Base-by-base conservation (phyloP, 1,140 invertebrate species). In the Tachypleus tridentatus region DNA sequence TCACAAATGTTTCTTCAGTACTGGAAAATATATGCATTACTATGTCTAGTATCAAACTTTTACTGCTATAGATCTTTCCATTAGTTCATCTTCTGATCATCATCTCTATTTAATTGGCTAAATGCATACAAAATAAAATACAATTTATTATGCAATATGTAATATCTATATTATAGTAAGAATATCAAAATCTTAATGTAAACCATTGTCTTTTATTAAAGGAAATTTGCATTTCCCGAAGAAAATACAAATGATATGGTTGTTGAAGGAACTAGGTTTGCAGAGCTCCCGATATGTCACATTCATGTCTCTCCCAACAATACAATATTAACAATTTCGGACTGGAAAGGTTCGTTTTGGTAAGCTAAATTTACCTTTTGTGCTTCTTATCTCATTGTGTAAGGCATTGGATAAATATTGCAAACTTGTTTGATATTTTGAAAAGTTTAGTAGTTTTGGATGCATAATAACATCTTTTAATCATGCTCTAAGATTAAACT, bases 281-380 rank as follows among this genome's bases (percentile, higher is more conserved):
- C 86, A 74, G 82, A 91, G 11, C 73, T 95, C 51, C 90, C 89
- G 3, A 84, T 96, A 65, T 81, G 86, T 67, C 86, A 93, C 74
- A 86, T 96, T 51, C 84, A 86, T 73, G 83, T 87, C 8, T 84
- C 85, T 9, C 80, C 80, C 64, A 97, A 97, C 77, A 97, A 97
- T 76, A 95, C 93, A 10, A 85, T 93, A 59, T 81, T 96, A 64
- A 79, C 80, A 51, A 66, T 93, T 7, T 86, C 86, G 3, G 83
- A 91, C 78, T 67, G 76, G 63, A 81, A 83, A 76, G 89, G 87
- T 79, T 75, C 29, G 29, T 29, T 29, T 29, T 29, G 29, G 29
- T 29, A 29, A 72, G 5, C 47, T 58, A 8, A 54, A 54, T 54
- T 54, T 54, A 54, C 7, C 7, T 8, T 54, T 54, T 54, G 53